A percentile compares a stretch with the other conserved stretches of the same genome.
Conservation (phyloP, 2,797 vertebrate genomes). For the Sarcoramphus papa region DNA sequence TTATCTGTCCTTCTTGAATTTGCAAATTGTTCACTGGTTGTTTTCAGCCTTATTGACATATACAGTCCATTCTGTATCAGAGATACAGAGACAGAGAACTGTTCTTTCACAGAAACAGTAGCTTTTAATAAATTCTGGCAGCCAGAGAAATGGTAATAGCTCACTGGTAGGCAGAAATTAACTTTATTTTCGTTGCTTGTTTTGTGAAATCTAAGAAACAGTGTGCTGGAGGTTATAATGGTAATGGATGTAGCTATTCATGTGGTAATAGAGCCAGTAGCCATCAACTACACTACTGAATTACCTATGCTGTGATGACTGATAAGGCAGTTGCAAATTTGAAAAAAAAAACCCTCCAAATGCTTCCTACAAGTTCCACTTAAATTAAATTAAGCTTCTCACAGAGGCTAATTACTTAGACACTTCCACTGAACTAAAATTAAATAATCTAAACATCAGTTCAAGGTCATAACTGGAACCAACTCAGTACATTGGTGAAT, state of each 20-base stretch:
- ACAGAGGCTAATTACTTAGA: neutral
- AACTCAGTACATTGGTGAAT: neutral
- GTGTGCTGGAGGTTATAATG: neutral
- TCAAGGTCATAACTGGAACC: neutral
- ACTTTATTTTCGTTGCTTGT: neutral
- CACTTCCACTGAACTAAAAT: neutral
- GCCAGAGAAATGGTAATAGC: neutral
- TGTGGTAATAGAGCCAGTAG: neutral
- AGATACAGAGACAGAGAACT: neutral
- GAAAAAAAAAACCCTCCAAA: neutral
- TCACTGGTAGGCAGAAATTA: neutral
- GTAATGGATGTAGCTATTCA: neutral
- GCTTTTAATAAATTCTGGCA: neutral
- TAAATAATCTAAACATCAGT: neutral
- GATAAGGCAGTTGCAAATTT: neutral
- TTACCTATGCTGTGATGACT: neutral
- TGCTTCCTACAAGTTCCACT: neutral
- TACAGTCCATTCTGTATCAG: neutral
- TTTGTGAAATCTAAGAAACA: neutral
- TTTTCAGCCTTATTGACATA: neutral
- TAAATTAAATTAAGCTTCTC: neutral
- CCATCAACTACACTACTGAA: neutral
- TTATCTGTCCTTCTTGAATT: neutral
- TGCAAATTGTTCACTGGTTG: neutral
- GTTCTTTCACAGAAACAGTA: neutral